Evolutionary conservation across 2,797 vertebrate species (phyloP).

Genomic region (Hirundo rustica): DNA sequence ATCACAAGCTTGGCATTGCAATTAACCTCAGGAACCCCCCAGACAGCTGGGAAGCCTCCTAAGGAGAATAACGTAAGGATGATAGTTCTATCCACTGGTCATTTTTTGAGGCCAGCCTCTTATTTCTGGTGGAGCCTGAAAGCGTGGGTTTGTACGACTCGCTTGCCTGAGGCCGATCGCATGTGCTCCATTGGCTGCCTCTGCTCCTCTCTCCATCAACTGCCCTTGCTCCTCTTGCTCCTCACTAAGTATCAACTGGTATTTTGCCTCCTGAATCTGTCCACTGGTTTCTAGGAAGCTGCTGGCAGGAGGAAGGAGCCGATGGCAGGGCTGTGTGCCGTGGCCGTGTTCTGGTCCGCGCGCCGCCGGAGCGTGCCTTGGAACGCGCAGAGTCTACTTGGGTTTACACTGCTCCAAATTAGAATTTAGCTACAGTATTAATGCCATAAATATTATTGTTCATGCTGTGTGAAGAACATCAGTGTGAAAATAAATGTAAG

Average conservation of each 20-base stretch:
- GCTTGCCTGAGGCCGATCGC: fast-evolving
- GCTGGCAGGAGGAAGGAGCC: not conserved
- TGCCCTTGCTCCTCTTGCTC: not conserved
- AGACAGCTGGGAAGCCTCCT: not conserved
- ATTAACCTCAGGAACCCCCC: not conserved
- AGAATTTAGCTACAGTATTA: not conserved
- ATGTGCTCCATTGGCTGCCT: not conserved
- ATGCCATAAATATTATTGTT: conserved; percentile 19
- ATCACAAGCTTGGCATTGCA: fast-evolving
- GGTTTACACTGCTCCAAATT: not conserved
- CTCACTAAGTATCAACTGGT: not conserved
- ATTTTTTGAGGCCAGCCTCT: not conserved
- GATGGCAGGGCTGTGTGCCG: not conserved
- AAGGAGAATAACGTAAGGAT: not conserved
- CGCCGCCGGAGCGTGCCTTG: fast-evolving
- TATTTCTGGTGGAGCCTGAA: not conserved
- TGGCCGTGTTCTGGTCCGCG: not conserved
- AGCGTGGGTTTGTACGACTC: fast-evolving
- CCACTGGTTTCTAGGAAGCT: not conserved
- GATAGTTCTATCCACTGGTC: not conserved
- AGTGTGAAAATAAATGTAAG: conserved; percentile 51
- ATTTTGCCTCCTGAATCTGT: not conserved
- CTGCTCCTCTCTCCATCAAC: not conserved
- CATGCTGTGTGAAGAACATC: conserved; percentile 1
- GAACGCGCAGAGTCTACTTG: not conserved